Percentiles rank a stretch among this genome's conserved stretches.
phyloP scores from a whole-genome alignment of 1,140 invertebrate genomes.

The Bicyclus anynana region DNA sequence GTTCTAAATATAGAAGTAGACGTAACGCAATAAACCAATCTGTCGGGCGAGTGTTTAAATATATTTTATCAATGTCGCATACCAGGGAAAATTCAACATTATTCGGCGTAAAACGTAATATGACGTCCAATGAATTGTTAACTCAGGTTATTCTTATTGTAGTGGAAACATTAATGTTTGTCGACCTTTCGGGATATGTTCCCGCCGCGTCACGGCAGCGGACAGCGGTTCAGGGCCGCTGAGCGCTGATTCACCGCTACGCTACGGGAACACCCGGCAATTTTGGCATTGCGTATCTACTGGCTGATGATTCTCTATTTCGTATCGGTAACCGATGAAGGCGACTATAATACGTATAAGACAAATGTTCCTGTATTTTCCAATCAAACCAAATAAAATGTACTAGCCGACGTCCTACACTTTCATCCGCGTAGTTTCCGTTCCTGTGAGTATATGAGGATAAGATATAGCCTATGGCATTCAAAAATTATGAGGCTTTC shows the following conservation, averaged over 20 bases:
- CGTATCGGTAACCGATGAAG: background rate
- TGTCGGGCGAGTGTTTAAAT: background rate
- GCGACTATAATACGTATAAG: too few species aligned
- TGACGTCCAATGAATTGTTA: background rate
- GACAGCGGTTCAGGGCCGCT: conserved; percentile 55
- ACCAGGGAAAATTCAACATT: background rate
- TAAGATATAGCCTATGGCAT: too few species aligned
- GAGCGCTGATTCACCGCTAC: conserved; percentile 52
- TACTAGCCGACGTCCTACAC: too few species aligned
- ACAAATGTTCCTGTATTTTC: too few species aligned
- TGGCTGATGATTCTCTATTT: background rate
- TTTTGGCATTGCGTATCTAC: conserved; percentile 37
- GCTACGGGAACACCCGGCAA: conserved; percentile 56
- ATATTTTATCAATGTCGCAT: background rate
- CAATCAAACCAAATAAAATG: too few species aligned
- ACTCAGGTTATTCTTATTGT: background rate
- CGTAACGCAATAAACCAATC: background rate
- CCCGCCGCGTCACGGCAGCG: conserved; percentile 35
- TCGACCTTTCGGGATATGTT: conserved; percentile 39
- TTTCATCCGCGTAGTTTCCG: too few species aligned
- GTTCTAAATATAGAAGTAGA: background rate
- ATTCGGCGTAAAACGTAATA: background rate
- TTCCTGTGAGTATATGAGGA: too few species aligned
- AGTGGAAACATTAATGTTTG: conserved; percentile 12
- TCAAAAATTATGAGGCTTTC: too few species aligned